Base-by-base conservation (phyloP, 1,140 invertebrate genomes). In the Pogonus chalceus region DNA sequence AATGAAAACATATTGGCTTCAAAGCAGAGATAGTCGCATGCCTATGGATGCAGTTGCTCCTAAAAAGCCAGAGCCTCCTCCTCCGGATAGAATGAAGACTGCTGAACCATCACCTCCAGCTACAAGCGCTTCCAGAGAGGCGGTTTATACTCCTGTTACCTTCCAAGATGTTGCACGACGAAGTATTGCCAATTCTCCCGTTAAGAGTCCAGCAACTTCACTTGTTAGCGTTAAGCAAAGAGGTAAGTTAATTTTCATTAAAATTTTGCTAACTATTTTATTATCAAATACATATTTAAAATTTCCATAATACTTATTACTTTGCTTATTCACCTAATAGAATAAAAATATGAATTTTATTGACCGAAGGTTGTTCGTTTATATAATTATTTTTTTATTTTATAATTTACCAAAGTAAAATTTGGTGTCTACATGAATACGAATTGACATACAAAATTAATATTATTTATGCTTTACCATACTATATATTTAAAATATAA, bases 1-100 rank as follows among this genome's bases (percentile, higher is more conserved):
- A 26, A 95, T 96, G 92, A 92, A 90, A 65, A 96, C 93, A 0
- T 96, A 90, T 66, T 97, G 91, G 91, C 67, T 96, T 24, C 78
- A 81, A 68, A 81, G 78, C 49, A 76, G 81, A 47, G 81, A 83
- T 61, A 77, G 76, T 20, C 72, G 85, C 39, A 69, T 76, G 20
- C 73, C 72, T 0, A 59, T 78, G 26, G 72, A 72, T 4, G 18
- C 7, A 18, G 18, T 43, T 9, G 7, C 18, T 10, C 37, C 37
- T 4, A 9, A 18, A 43, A 7, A 12, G 3, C 37, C 37, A 16
- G 37, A 43, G 18, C 37, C 37, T 12, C 37, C 37, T 4, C 9
- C 37, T 10, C 37, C 37, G 37, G 37, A 43, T 10, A 72, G 49
- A 55, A 66, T 53, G 65, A 63, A 2, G 69, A 70, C 2, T 71